These are phyloP conservation scores for Dione juno DNA, from an alignment of 2,888 invertebrate species.

Conservation along the genomic window DNA sequence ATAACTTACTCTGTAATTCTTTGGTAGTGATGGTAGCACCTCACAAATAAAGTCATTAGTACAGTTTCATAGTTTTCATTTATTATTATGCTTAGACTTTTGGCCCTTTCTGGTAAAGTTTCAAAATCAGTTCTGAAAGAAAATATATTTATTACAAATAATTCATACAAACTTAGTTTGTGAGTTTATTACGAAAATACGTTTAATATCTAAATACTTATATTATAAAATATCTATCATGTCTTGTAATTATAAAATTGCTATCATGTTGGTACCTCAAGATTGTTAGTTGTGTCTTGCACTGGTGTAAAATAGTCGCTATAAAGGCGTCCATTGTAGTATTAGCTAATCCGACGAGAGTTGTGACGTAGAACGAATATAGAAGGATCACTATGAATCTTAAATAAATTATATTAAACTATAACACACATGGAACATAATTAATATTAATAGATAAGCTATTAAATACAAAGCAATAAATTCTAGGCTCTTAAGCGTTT, in stretches of 20 bases:
- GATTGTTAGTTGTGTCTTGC: slow-evolving; percentile 67
- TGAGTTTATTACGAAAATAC: background rate
- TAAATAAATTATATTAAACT: slow-evolving; percentile 16
- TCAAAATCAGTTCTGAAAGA: slow-evolving; percentile 61
- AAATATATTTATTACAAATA: background rate
- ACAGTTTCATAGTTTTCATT: slow-evolving; percentile 49
- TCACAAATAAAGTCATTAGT: slow-evolving; percentile 54
- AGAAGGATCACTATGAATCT: slow-evolving; percentile 63
- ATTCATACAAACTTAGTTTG: background rate
- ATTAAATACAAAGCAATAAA: background rate
- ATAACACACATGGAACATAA: background rate
- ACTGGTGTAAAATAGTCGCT: slow-evolving; percentile 69
- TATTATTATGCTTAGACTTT: slow-evolving; percentile 33
- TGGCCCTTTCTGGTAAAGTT: slow-evolving; percentile 55
- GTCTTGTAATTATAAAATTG: too few relatives aligned
- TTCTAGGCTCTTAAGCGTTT: background rate
- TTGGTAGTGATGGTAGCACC: slow-evolving; percentile 61
- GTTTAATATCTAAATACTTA: too few relatives aligned
- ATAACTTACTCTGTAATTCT: slow-evolving; percentile 60
- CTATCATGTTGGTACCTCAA: too few relatives aligned
- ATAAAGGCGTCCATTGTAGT: slow-evolving; percentile 78
- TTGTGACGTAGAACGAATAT: slow-evolving; percentile 72
- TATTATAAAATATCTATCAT: too few relatives aligned
- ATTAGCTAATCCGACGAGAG: slow-evolving; percentile 76
- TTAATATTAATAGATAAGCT: background rate